A percentile compares a stretch with the other conserved stretches of the same genome.
Evolutionary conservation across 2,113 vertebrate species (phyloP).

Genomic region (Malurus elegans): DNA sequence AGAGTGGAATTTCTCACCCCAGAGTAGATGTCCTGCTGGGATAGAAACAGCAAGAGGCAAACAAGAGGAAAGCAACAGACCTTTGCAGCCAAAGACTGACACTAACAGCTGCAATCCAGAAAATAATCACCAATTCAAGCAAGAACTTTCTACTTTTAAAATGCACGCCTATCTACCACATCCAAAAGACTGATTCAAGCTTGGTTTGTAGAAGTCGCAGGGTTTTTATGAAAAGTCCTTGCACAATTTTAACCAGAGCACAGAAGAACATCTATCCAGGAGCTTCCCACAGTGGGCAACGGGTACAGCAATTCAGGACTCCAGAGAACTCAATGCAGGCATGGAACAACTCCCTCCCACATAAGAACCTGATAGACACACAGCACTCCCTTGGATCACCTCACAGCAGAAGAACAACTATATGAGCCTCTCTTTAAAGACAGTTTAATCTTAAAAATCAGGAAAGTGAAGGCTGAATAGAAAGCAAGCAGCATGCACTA

Average conservation of each 20-base stretch:
- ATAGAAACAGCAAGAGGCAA: conserved; percentile 28
- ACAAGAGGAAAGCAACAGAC: background rate
- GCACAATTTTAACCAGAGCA: background rate
- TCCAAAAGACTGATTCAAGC: background rate
- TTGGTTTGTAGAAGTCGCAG: background rate
- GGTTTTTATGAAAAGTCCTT: background rate
- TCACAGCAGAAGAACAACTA: background rate
- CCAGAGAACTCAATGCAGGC: background rate
- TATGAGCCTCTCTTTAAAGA: background rate
- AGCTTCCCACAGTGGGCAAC: background rate
- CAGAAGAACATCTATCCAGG: background rate
- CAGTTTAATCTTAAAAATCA: background rate
- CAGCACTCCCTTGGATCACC: background rate
- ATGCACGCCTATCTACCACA: background rate
- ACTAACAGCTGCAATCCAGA: background rate
- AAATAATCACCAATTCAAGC: background rate
- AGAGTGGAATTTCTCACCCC: background rate
- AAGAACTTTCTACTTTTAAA: background rate
- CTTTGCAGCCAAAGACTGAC: background rate
- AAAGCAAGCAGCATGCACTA: background rate
- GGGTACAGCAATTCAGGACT: background rate
- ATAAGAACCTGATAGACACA: background rate
- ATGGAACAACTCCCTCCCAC: background rate
- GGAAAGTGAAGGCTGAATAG: background rate
- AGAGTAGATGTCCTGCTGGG: background rate